phyloP scores from a whole-genome alignment of 2,888 invertebrate genomes.

The Himalopsyche anomala region DNA sequence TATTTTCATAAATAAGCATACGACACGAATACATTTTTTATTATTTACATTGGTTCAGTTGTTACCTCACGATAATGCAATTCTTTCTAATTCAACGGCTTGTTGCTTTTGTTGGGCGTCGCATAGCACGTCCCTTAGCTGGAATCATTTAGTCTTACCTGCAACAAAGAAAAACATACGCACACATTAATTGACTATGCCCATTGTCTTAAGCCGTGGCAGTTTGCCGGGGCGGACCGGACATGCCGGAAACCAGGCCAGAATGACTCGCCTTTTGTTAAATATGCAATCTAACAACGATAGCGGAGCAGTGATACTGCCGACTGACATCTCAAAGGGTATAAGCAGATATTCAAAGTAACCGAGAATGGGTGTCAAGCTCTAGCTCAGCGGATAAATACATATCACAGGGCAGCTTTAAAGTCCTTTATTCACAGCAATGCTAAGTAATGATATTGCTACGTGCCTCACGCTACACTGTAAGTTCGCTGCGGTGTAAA shows the following conservation, averaged over 20 bases:
- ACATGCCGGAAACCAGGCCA: background rate
- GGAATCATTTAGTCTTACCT: constrained; percentile 55
- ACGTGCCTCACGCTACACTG: background rate
- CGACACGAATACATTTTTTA: too few relatives aligned
- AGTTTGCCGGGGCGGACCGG: constrained; percentile 14
- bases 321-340: constrained; percentile 29
- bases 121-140: background rate
- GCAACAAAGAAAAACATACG: constrained; percentile 56
- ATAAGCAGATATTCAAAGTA: constrained; percentile 18
- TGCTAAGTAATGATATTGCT: constrained; percentile 2
- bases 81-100: background rate
- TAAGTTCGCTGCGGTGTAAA: background rate
- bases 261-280: background rate
- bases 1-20: too few relatives aligned
- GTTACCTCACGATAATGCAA: background rate
- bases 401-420: constrained; percentile 1
- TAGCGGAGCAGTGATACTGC: background rate
- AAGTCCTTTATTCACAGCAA: constrained; percentile 4
- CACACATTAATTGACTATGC: constrained; percentile 61
- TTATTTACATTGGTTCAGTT: background rate
- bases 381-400: constrained; percentile 12
- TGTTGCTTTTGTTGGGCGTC: background rate
- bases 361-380: background rate
- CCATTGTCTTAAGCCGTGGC: constrained; percentile 41
- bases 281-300: background rate